Evolutionary conservation across 2,113 vertebrate genomes (phyloP), one percentile per base, ranked within the genome.

Genomic region (Larimichthys crocea): DNA sequence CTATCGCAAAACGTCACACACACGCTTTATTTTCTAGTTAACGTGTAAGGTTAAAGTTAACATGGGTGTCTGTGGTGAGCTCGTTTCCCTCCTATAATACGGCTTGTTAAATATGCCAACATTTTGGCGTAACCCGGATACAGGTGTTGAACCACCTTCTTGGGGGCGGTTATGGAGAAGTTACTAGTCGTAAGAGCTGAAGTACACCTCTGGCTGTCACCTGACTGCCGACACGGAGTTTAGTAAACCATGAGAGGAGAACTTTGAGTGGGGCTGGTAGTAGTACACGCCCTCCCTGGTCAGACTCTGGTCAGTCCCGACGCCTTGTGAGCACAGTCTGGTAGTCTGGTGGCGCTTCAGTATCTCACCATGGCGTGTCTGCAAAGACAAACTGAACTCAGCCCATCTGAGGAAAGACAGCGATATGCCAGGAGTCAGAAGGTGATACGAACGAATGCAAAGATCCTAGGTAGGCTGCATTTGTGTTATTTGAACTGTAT

Each of bases 391-490:
- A 42, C 87, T 0, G 26, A 75, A 74, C 76, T 84, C 55, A 94
- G 84, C 84, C 84, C 61, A 31, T 93, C 95, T n/a, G 65, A 94
- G 85, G 94, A 95, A 57, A 52, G 76, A 52, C 71, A 74, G 3
- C 80, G 78, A 5, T 0, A 61, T 31, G 85, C 76, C 26, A 71
- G 62, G 3, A 78, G 24, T 53, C 86, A 88, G 87, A 79, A 74
- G 59, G 46, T 40, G 19, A 82, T 86, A 2, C 79, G 81, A 12
- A 72, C 20, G 10, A 95, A 94, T 80, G 74, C 53, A 4, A 86
- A 88, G 57, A 82, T 94, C 6, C 52, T 95, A 31, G 95, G 95
- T 96, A 95, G 61, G 94, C 55, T 50, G 63, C 24, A 9, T 60
- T 20, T 35, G 11, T 5, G 0, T 15, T 8, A n/a, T 19, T 11